A percentile compares a stretch with the other conserved stretches of the same genome.
Conservation (phyloP, 2,888 invertebrate species). For the Terebella lapidaria region DNA sequence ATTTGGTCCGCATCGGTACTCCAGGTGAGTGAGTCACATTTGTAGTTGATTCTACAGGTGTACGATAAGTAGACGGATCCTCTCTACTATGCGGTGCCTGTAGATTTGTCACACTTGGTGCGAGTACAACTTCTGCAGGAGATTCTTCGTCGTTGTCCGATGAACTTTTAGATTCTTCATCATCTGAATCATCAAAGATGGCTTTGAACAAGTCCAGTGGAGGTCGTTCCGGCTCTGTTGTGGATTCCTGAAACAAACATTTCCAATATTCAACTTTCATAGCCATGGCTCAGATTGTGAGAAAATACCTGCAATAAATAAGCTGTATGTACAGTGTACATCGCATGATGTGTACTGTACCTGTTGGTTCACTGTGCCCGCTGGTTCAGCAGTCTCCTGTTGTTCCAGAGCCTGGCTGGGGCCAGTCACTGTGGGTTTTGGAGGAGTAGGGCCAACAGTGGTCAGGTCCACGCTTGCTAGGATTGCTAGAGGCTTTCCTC, state of each 20-base stretch:
- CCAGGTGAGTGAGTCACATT: no score
- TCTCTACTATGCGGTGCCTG: no score
- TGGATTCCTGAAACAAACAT: neutral
- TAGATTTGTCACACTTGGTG: no score
- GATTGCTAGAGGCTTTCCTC: conserved; percentile 17
- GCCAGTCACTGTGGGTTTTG: neutral
- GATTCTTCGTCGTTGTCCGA: neutral
- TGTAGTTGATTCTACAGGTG: no score
- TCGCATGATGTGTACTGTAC: neutral
- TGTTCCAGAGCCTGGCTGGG: neutral
- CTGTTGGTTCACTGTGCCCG: neutral
- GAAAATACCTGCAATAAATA: neutral
- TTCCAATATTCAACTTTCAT: neutral
- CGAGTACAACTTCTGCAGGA: no score
- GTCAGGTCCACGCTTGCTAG: conserved; percentile 11
- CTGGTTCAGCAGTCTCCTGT: neutral
- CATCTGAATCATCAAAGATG: conserved; percentile 61
- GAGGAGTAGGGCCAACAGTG: neutral
- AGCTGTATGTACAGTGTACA: neutral
- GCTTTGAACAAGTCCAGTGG: conserved; percentile 79
- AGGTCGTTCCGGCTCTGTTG: conserved; percentile 31
- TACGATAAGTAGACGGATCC: no score
- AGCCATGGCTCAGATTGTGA: neutral
- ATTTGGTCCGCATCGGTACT: no score
- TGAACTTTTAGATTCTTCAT: neutral